phyloP scores from a whole-genome alignment of 2,797 vertebrate genomes.

The Thamnophis elegans region DNA sequence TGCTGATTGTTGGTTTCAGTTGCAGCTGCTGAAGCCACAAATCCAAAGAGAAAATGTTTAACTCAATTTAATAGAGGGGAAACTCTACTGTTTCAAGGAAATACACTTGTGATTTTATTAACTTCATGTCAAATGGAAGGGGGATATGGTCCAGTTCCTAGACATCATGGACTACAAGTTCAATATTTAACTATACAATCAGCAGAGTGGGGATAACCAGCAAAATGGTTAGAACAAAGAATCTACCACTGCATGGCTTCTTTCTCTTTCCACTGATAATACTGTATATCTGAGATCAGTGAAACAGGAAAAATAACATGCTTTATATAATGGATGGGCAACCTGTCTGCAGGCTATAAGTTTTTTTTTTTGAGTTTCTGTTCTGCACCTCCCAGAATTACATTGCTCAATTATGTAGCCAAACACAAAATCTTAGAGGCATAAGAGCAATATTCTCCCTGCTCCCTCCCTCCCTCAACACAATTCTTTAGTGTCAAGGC shows the following conservation, averaged over 20 bases:
- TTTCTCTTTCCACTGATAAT: background rate
- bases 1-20: conserved; percentile 67
- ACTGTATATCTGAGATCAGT: background rate
- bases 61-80: conserved; percentile 40
- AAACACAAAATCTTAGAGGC: background rate
- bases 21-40: conserved; percentile 65
- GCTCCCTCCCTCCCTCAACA: background rate
- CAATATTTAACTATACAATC: background rate
- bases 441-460: background rate
- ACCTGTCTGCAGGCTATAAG: background rate
- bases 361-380: background rate
- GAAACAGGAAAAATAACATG: background rate
- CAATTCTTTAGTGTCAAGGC: background rate
- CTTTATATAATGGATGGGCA: background rate
- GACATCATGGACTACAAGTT: background rate
- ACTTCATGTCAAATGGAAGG: conserved; percentile 20
- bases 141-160: background rate
- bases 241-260: background rate
- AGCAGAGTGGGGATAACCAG: background rate
- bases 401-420: background rate
- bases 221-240: background rate
- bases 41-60: conserved; percentile 57
- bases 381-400: background rate
- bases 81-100: conserved; percentile 40
- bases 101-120: conserved; percentile 20